Percentiles rank a stretch among this genome's conserved stretches.
Conservation (phyloP, 2,113 vertebrate species). For the Prunella himalayana region DNA sequence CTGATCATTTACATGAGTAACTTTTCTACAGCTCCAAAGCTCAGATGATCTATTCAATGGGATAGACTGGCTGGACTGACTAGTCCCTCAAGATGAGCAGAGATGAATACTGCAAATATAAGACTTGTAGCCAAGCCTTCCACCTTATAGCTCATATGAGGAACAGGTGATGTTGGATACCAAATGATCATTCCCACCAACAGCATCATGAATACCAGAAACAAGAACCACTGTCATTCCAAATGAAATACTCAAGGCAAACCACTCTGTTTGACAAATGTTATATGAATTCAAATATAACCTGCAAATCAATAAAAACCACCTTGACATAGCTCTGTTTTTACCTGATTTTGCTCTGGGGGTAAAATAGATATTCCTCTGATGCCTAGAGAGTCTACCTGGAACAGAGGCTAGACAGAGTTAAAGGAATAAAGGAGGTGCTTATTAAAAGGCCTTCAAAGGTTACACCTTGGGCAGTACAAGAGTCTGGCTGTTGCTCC, state of each 20-base stretch:
- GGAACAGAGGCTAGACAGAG: not conserved
- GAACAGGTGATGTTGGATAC: not conserved
- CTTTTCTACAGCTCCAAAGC: not conserved
- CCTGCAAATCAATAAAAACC: not conserved
- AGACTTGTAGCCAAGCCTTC: not conserved
- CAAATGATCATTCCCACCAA: not conserved
- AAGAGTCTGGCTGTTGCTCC: not conserved
- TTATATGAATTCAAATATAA: not conserved
- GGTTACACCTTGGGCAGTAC: not conserved
- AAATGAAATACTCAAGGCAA: not conserved
- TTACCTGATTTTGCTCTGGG: not conserved
- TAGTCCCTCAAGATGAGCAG: not conserved
- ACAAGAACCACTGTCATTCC: not conserved
- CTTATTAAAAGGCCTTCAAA: not conserved
- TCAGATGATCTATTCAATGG: not conserved
- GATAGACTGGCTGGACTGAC: not conserved
- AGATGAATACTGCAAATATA: not conserved
- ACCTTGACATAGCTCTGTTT: not conserved
- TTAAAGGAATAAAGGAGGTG: not conserved
- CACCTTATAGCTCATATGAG: not conserved
- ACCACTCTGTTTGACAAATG: not conserved
- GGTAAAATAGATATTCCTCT: not conserved
- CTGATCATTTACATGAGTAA: not conserved
- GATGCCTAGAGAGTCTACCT: not conserved
- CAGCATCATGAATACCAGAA: not conserved